Percentiles rank a stretch among this genome's conserved stretches.
Evolutionary conservation across 2,797 vertebrate genomes (phyloP).

Genomic region (Brachymystax lenok): DNA sequence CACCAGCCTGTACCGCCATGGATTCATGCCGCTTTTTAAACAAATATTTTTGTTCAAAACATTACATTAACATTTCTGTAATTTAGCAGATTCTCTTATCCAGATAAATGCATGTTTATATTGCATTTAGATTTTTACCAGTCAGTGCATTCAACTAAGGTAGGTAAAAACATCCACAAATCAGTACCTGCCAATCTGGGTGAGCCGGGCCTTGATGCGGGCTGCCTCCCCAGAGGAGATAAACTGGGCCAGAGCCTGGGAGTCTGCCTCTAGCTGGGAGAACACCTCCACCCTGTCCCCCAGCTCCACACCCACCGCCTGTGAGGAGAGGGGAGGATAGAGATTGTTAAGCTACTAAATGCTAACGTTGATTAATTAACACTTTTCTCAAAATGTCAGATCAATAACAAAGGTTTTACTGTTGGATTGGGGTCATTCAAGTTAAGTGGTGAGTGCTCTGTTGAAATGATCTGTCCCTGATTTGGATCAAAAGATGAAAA

Average conservation of each 20-base stretch:
- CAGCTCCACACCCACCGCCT: constrained; percentile 82
- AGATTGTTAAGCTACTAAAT: neutral
- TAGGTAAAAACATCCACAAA: constrained; percentile 3
- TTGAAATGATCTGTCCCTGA: neutral
- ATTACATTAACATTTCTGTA: neutral
- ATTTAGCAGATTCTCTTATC: neutral
- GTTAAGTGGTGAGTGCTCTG: neutral
- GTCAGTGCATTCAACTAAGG: neutral
- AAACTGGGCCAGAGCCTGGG: constrained; percentile 82
- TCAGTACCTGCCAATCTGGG: constrained; percentile 85
- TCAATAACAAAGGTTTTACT: neutral
- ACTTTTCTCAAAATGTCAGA: neutral
- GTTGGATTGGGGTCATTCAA: neutral
- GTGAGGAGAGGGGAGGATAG: constrained; percentile 4
- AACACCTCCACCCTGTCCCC: constrained; percentile 74
- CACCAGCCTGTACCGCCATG: too few relatives aligned
- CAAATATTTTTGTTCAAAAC: neutral
- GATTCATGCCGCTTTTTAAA: neutral
- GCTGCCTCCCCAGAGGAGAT: constrained; percentile 90
- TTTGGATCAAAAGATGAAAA: neutral
- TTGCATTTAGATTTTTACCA: neutral
- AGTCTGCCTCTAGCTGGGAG: constrained; percentile 82
- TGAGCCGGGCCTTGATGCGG: constrained; percentile 89
- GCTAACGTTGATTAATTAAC: neutral
- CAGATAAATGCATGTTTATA: neutral